Base-by-base conservation (phyloP, 1,140 invertebrate genomes). In the Prorops nasuta region DNA sequence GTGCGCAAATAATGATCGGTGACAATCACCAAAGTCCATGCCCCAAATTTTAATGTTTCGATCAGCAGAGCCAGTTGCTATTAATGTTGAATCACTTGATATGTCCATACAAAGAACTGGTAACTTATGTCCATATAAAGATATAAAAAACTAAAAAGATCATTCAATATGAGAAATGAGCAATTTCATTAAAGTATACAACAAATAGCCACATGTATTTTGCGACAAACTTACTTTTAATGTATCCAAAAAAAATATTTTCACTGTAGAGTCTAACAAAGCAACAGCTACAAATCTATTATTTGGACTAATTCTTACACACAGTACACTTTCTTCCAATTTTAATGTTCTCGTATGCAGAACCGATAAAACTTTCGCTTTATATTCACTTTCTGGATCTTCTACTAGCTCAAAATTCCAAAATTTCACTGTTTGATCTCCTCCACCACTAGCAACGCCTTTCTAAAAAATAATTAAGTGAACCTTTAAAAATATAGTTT, bases 1-100 rank as follows among this genome's bases (percentile, higher is more conserved):
- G 74, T 98, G 96, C 2, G 94, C 95, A 77, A 91, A 89, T 45
- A 91, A 75, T 0, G 88, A 91, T 57, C 85, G 87, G 69, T 92
- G 91, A 64, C 95, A 98, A 75, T 99, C 96, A 15, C 97, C 98
- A 79, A 98, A 99, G 76, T 98, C 95, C 70, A 99, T 83, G 36
- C 96, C 96, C 96, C 96, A 99, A 53, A 99, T 90, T 80, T 98
- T 97, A 3, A 98, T 84, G 74, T 94, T 97, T 16, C 95, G 83
- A 78, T 99, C 98, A 0, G 89, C 89, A 14, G 95, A 97, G 17
- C 96, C 96, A 0, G 96, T 98, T 1, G 86, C 91, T 50, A 99
- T 89, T 1, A 99, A 65, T 1, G 84, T 84, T 1, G 88, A 92
- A 76, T 99, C 96, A 58, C 87, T 88, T 1, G 91, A 94, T 56